Conservation (phyloP, 1,140 invertebrate genomes). For the Oryctes rhinoceros region DNA sequence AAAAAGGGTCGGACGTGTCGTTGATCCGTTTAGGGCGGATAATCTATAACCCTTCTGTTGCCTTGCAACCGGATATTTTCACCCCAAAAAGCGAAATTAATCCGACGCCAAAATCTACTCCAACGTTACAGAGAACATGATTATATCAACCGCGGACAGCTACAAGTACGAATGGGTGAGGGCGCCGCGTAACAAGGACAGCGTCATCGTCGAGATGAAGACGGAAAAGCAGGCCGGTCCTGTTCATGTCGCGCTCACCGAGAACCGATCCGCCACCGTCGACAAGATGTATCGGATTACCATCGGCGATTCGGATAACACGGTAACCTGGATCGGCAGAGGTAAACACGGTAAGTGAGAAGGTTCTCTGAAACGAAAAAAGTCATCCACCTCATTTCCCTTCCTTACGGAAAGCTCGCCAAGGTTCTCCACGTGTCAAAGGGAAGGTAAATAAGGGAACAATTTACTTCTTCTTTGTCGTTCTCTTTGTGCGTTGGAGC, state of each 20-base stretch:
- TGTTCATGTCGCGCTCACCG: slow-evolving; percentile 67
- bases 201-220: slow-evolving; percentile 67
- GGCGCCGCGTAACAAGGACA: slow-evolving; percentile 68
- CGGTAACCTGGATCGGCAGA: slow-evolving; percentile 67
- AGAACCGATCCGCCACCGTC: slow-evolving; percentile 60
- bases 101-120: neutral
- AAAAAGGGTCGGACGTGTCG: neutral
- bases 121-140: slow-evolving; percentile 65
- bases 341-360: slow-evolving; percentile 68
- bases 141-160: slow-evolving; percentile 69
- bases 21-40: neutral
- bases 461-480: slow-evolving; percentile 35
- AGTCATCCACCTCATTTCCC: too few species aligned
- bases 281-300: slow-evolving; percentile 70
- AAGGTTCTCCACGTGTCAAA: slow-evolving; percentile 18
- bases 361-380: neutral
- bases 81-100: slow-evolving; percentile 12
- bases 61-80: neutral
- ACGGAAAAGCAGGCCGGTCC: slow-evolving; percentile 61
- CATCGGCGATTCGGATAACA: slow-evolving; percentile 66
- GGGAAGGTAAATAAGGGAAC: slow-evolving; percentile 15
- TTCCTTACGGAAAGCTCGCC: neutral
- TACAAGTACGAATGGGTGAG: slow-evolving; percentile 71
- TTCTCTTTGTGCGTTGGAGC: neutral
- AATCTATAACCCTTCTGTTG: neutral